phyloP scores from a whole-genome alignment of 2,113 vertebrate genomes.

The Brienomyrus brachyistius region DNA sequence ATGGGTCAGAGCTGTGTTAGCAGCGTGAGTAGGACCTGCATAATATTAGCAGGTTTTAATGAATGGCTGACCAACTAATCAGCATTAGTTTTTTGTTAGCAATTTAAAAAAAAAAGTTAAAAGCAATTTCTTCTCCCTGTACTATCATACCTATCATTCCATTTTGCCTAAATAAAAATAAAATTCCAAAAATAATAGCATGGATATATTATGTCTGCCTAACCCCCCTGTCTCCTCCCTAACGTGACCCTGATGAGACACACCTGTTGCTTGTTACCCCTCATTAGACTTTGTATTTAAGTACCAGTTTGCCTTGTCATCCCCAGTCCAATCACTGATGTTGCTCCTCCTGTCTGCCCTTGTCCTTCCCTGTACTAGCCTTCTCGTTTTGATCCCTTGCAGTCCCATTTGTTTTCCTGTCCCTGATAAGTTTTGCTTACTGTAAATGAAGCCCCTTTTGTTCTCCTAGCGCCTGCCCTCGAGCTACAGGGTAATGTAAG shows the following conservation, averaged over 20 bases:
- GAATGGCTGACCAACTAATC: background rate
- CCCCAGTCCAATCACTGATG: background rate
- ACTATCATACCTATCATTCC: background rate
- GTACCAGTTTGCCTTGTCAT: background rate
- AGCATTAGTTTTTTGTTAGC: background rate
- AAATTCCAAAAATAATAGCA: background rate
- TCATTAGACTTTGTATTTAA: background rate
- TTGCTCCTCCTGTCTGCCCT: background rate
- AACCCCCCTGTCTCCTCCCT: background rate
- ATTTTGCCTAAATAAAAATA: background rate
- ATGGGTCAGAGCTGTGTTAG: no score
- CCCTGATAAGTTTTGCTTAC: background rate
- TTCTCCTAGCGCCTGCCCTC: background rate
- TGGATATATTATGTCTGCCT: background rate
- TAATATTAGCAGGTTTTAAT: background rate
- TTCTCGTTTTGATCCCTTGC: background rate
- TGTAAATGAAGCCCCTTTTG: background rate
- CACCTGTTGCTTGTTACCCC: background rate
- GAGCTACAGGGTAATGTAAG: background rate
- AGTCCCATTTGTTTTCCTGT: background rate
- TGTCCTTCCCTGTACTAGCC: background rate
- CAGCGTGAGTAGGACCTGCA: no score
- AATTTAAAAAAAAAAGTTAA: background rate
- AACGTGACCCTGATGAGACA: background rate
- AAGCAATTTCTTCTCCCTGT: background rate